Conservation (phyloP, 2,113 vertebrate species). For the Tapirus terrestris region DNA sequence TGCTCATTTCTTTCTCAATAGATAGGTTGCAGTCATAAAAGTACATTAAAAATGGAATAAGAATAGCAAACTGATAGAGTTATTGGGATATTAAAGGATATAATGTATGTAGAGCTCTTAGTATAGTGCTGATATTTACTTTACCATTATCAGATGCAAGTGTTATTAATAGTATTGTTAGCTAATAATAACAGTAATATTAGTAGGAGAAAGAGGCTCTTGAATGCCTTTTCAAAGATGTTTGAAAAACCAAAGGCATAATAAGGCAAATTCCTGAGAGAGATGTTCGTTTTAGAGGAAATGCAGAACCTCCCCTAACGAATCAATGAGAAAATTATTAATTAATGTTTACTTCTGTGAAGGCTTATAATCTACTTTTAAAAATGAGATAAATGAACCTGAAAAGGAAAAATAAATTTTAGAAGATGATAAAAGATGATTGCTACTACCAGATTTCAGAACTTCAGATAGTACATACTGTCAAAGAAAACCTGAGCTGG, state of each 20-base stretch:
- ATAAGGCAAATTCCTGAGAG: neutral
- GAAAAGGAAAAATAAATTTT: neutral
- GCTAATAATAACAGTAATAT: neutral
- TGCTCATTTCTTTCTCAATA: neutral
- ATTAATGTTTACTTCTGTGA: neutral
- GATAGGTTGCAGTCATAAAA: neutral
- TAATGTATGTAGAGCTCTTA: neutral
- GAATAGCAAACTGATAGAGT: neutral
- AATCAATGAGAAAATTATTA: neutral
- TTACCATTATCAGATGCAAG: neutral
- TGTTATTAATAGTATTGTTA: neutral
- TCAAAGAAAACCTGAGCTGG: neutral
- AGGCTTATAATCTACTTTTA: neutral
- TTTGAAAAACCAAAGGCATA: neutral
- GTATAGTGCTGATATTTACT: neutral
- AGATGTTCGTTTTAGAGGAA: neutral
- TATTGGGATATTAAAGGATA: neutral
- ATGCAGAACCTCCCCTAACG: accelerated
- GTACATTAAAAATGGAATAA: neutral
- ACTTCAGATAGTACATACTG: neutral
- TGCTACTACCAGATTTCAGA: neutral
- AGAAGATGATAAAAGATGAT: neutral
- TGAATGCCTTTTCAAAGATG: neutral
- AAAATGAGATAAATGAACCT: neutral
- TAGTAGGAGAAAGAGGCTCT: neutral